Evolutionary conservation across 2,113 vertebrate species (phyloP).

Genomic region (Capreolus pygargus): DNA sequence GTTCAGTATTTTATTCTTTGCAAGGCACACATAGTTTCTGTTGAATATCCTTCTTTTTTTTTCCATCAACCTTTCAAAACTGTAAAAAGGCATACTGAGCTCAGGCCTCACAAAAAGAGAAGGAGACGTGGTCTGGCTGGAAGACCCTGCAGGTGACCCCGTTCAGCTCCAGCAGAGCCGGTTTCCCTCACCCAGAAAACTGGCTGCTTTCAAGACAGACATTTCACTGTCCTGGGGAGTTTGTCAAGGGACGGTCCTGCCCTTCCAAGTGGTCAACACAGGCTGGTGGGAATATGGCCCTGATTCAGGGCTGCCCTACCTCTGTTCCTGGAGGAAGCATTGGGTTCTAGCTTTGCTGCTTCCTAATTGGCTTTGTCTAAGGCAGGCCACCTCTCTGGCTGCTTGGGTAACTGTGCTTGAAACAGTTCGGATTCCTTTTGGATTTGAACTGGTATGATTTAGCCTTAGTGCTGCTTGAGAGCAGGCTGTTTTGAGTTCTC

Average conservation of each 20-base stretch:
- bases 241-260: neutral
- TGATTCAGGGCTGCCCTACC: neutral
- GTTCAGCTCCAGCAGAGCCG: rapidly evolving
- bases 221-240: neutral
- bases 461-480: too few relatives aligned
- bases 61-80: neutral
- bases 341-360: too few relatives aligned
- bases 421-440: neutral
- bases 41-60: neutral
- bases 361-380: neutral
- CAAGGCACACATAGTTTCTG: neutral
- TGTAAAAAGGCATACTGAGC: neutral
- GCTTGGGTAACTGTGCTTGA: neutral
- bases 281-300: neutral
- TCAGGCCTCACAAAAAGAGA: neutral
- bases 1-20: neutral
- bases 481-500: neutral
- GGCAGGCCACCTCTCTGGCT: neutral
- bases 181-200: rapidly evolving
- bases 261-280: neutral
- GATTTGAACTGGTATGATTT: neutral
- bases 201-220: rapidly evolving
- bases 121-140: rapidly evolving
- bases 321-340: neutral
- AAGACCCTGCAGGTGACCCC: too few relatives aligned